A percentile compares a stretch with the other conserved stretches of the same genome.
Evolutionary conservation across 2,888 invertebrate species (phyloP).

Genomic region (Zaprionus lineosus): DNA sequence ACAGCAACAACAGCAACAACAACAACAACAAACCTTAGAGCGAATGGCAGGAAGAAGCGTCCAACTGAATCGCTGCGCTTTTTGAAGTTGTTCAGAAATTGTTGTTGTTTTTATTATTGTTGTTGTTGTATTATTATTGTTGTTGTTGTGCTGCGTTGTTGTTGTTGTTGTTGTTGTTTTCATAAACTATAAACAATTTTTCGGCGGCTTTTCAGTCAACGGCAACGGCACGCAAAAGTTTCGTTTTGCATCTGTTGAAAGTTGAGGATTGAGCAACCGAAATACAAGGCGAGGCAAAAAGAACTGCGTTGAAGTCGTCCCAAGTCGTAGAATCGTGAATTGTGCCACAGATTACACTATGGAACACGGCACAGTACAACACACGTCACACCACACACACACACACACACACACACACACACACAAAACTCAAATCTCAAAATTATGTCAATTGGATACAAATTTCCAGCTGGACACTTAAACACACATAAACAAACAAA

Average conservation of each 20-base stretch:
- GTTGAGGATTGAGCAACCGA: constrained; percentile 56
- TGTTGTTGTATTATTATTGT: too few species aligned
- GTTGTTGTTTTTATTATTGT: constrained; percentile 31
- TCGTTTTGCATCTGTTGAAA: constrained; percentile 68
- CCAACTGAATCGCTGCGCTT: constrained; percentile 70
- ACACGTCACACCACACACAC: not conserved
- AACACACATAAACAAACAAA: too few species aligned
- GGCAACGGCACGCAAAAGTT: constrained; percentile 67
- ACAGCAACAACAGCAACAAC: constrained; percentile 33
- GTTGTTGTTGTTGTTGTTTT: constrained; percentile 30
- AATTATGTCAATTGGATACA: too few species aligned
- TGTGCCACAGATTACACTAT: constrained; percentile 46
- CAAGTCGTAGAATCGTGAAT: constrained; percentile 29
- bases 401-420: too few species aligned
- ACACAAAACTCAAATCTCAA: too few species aligned
- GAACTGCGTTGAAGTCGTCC: constrained; percentile 39
- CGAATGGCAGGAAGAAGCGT: constrained; percentile 69
- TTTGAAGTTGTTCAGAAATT: constrained; percentile 54
- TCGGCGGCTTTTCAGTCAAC: constrained; percentile 68
- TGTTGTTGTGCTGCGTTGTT: constrained; percentile 23
- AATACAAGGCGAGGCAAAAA: constrained; percentile 23
- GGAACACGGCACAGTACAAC: constrained; percentile 19
- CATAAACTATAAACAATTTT: constrained; percentile 71
- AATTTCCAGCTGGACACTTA: too few species aligned
- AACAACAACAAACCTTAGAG: too few species aligned